Evolutionary conservation across 2,113 vertebrate species (phyloP).

Genomic region (Lophotis ruficrista): DNA sequence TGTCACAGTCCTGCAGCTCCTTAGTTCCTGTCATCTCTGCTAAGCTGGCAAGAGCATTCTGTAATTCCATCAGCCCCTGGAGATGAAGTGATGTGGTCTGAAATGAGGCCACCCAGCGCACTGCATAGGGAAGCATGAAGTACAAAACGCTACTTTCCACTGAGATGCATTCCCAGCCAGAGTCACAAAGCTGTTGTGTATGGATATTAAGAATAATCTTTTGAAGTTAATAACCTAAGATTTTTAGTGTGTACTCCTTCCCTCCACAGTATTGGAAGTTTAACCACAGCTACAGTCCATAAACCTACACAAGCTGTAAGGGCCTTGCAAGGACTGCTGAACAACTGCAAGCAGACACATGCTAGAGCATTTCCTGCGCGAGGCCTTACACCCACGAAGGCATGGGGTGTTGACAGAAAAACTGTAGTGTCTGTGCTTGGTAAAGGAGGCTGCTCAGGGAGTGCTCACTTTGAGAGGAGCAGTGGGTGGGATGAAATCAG

Average conservation of each 20-base stretch:
- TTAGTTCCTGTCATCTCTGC: neutral
- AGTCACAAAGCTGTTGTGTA: rapidly evolving
- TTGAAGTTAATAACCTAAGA: neutral
- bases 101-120: neutral
- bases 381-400: neutral
- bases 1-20: neutral
- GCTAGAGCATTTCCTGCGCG: rapidly evolving
- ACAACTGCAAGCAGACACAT: neutral
- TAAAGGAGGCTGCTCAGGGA: neutral
- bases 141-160: neutral
- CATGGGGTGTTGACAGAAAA: neutral
- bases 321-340: neutral
- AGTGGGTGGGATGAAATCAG: neutral
- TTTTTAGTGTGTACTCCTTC: neutral
- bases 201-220: neutral
- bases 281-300: neutral
- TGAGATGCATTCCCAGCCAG: neutral
- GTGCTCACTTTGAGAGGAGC: neutral
- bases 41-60: neutral
- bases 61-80: neutral
- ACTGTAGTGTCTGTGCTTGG: neutral
- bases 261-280: rapidly evolving
- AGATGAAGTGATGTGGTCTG: neutral
- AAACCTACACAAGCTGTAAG: neutral
- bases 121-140: neutral